phyloP scores from a whole-genome alignment of 2,113 vertebrate genomes.

The Lagopus muta region DNA sequence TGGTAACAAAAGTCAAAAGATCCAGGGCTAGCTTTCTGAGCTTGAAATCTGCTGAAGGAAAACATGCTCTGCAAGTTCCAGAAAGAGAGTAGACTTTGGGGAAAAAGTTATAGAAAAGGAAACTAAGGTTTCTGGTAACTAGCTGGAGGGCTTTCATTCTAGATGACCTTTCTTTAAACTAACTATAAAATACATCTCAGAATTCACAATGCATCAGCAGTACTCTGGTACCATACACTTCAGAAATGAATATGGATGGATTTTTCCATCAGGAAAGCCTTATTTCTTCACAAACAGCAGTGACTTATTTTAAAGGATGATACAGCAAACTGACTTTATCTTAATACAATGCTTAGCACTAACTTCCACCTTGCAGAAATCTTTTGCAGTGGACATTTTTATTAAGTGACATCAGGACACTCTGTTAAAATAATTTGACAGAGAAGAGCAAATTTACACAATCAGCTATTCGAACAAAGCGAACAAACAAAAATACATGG shows the following conservation, averaged over 20 bases:
- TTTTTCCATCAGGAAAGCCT: constrained; percentile 45
- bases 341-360: neutral
- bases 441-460: neutral
- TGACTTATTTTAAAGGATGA: neutral
- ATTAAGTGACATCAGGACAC: neutral
- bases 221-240: neutral
- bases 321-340: constrained; percentile 20
- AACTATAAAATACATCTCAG: neutral
- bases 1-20: neutral
- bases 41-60: neutral
- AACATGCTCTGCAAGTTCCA: neutral
- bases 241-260: neutral
- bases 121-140: neutral
- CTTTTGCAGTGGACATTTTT: neutral
- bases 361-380: neutral
- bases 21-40: neutral
- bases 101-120: neutral
- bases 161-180: neutral
- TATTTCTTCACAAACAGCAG: constrained; percentile 40
- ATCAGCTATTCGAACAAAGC: neutral
- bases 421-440: neutral
- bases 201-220: neutral
- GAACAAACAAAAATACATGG: neutral
- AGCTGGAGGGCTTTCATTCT: neutral
- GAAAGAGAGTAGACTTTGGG: neutral